phyloP scores from a whole-genome alignment of 2,113 vertebrate species.

The Siphamia tubifer region DNA sequence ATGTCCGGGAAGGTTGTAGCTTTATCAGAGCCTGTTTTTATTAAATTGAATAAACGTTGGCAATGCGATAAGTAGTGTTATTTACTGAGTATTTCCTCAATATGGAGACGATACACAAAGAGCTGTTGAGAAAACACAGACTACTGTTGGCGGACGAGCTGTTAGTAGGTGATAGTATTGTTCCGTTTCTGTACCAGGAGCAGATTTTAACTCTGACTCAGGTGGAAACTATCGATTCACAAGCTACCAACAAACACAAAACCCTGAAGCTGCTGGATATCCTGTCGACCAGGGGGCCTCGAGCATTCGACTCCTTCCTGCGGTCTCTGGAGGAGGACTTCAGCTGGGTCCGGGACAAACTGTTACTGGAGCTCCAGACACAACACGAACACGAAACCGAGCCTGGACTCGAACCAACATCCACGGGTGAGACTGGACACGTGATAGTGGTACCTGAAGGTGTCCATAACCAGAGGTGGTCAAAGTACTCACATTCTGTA shows the following conservation, averaged over 20 bases:
- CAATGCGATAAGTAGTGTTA: not conserved
- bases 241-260: constrained; percentile 79
- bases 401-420: not conserved
- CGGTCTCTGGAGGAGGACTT: constrained; percentile 88
- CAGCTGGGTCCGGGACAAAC: constrained; percentile 85
- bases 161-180: constrained; percentile 84
- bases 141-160: constrained; percentile 85
- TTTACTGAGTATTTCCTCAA: not conserved
- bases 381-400: too few species aligned
- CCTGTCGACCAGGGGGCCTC: constrained; percentile 87
- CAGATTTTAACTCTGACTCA: constrained; percentile 84
- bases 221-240: constrained; percentile 85
- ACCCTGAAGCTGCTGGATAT: constrained; percentile 86
- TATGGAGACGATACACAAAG: constrained; percentile 88
- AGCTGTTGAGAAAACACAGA: constrained; percentile 82
- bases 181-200: constrained; percentile 92
- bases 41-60: not conserved
- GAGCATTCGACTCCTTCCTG: constrained; percentile 85
- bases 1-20: too few species aligned
- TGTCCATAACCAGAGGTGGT: too few species aligned
- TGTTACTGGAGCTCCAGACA: constrained; percentile 64
- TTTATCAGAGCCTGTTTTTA: not conserved
- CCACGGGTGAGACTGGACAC: constrained; percentile 68
- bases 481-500: too few species aligned
- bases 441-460: too few species aligned